Percentiles rank a stretch among this genome's conserved stretches.
Conservation (phyloP, 2,888 invertebrate species). For the Polyommatus iphigenia region DNA sequence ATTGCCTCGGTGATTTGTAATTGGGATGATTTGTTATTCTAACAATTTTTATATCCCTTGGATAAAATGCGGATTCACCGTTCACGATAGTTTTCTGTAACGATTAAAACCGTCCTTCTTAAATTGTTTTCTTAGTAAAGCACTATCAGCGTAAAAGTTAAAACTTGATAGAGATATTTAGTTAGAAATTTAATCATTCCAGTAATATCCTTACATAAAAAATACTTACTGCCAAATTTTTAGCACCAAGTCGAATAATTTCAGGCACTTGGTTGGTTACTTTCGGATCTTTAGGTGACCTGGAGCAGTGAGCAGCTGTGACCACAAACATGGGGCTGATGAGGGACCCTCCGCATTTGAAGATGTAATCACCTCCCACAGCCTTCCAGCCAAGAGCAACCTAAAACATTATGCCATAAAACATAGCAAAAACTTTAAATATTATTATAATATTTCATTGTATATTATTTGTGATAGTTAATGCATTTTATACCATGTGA, state of each 20-base stretch:
- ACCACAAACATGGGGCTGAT: conserved; percentile 81
- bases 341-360: conserved; percentile 82
- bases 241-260: conserved; percentile 48
- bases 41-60: conserved; percentile 13
- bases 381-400: conserved; percentile 53
- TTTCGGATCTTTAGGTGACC: conserved; percentile 40
- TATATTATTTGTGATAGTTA: too few species aligned
- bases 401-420: conserved; percentile 38
- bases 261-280: conserved; percentile 45
- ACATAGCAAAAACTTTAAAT: neutral
- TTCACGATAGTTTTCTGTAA: neutral
- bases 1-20: conserved; percentile 44
- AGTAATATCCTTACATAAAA: too few species aligned
- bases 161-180: too few species aligned
- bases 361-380: conserved; percentile 46
- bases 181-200: too few species aligned
- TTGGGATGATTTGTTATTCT: conserved; percentile 20
- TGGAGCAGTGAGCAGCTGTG: conserved; percentile 83
- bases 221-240: conserved; percentile 10
- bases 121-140: neutral
- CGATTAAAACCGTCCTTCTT: neutral
- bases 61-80: neutral
- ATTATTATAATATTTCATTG: too few species aligned
- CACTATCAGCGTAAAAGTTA: neutral
- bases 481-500: conserved; percentile 43